Base-by-base conservation (phyloP, 92 coral and sea anemone genomes). In the Epizoanthus rinbou region DNA sequence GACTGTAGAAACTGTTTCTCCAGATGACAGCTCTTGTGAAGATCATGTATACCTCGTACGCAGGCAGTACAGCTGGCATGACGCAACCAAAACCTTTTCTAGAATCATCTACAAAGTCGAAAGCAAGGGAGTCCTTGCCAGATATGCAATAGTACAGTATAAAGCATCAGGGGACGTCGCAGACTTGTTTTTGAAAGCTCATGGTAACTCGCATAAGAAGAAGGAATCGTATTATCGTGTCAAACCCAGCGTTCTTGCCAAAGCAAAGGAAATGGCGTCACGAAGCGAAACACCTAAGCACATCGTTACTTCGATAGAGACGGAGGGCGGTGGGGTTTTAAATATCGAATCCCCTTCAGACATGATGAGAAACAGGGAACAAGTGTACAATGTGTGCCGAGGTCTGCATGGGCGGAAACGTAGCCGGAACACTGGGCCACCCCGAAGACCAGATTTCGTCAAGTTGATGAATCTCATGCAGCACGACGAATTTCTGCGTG, bases 51-150 rank as follows among this genome's bases (percentile, higher is more conserved):
- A 39, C 58, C 71, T 69, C 31, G 80, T 88, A 57, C 80, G 82
- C 0, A 66, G 92, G 21, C 87, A 85, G 79, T 89, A 85, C 81
- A 89, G 93, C 73, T 89, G 92, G 92, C 92, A 89, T 52, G 54
- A 71, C 19, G 53, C 56, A 28, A 21, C 68, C 56, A 86, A 73
- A 17, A 83, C 37, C 41, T 71, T 82, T 66, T 57, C 53, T 7
- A 56, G 90, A 41, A 64, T 73, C 52, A 81, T 90, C 3, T 43
- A 74, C 37, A 90, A 87, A 64, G 90, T 87, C 37, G 86, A 90
- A 84, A 56, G 19, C 1, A 68, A 73, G 3, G 88, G 82, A 2
- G 9, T 24, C 17, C 54, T 79, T 8, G 64, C 86, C 45, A 84
- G 69, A 57, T 87, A 76, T 69, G 90, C 93, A 17, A 75, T 87